Percentiles rank a stretch among this genome's conserved stretches.
Evolutionary conservation across 2,797 vertebrate species (phyloP).

Genomic region (Sebastes miniatus): DNA sequence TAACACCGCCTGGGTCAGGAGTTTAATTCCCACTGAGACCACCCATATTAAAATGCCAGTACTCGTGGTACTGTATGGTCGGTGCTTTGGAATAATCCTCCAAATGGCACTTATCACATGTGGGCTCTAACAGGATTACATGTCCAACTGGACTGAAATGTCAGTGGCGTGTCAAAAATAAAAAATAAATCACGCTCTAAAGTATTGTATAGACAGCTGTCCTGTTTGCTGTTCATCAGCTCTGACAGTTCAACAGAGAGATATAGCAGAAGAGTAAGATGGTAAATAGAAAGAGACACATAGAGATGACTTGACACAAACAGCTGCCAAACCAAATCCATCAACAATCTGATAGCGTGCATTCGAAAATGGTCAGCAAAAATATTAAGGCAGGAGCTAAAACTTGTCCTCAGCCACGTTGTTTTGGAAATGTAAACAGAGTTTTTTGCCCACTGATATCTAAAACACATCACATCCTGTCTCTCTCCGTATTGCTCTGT

Average conservation of each 20-base stretch:
- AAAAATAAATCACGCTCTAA: not conserved
- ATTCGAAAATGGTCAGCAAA: not conserved
- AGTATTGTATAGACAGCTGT: not conserved
- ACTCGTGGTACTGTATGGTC: not conserved
- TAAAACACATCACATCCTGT: too few species aligned
- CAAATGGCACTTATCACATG: constrained; percentile 25
- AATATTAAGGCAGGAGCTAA: too few species aligned
- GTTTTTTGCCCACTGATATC: too few species aligned
- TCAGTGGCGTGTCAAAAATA: not conserved
- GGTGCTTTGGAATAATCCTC: constrained; percentile 23
- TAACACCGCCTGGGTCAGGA: constrained; percentile 3
- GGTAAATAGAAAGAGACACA: not conserved
- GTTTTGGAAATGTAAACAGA: too few species aligned
- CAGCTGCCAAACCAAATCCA: not conserved
- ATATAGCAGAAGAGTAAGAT: too few species aligned
- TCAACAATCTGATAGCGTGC: not conserved
- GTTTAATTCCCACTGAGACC: constrained; percentile 27
- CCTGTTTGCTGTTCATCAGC: not conserved
- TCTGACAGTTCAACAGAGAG: not conserved
- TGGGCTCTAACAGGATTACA: constrained; percentile 30
- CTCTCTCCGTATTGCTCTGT: too few species aligned
- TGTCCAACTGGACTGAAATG: constrained; percentile 8
- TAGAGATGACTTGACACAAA: not conserved
- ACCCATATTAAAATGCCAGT: constrained; percentile 6
- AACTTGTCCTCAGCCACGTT: not conserved